Base-by-base conservation (phyloP, 2,888 invertebrate species). In the Bursaphelenchus okinawaensis region DNA sequence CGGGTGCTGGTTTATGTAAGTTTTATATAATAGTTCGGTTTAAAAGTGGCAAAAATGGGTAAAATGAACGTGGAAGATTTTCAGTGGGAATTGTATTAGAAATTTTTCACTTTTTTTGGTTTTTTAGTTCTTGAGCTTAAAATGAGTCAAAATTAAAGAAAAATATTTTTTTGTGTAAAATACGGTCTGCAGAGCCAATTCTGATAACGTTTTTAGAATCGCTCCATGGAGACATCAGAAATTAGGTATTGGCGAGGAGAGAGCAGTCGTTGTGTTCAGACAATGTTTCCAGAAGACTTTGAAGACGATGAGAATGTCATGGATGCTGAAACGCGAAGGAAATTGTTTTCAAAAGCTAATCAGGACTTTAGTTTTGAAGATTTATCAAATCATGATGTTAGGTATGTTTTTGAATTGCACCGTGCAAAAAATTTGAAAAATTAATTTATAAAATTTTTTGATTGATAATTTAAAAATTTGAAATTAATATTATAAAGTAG, bases 191-290 rank as follows among this genome's bases (percentile, higher is more conserved):
- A n/a, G n/a, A n/a, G n/a, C n/a, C n/a, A n/a, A n/a, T n/a, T n/a
- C n/a, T n/a, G n/a, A n/a, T n/a, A n/a, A n/a, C n/a, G 6, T 16
- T 1, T 40, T 40, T 40, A 67, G 65, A 20, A 69, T 71, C 50
- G 67, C 56, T 57, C 73, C 57, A 60, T 74, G 72, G 74, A 67
- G 31, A 67, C 67, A 16, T 29, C 65, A 50, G 52, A 66, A 28
- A 27, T 50, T 23, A 4, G 24, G 24, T 51, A 52, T 19, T 65
- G 65, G 64, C 55, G 65, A 20, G 64, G 64, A 9, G 64, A 67
- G 24, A 29, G 60, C 31, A 52, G 62, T 27, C 69, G 69, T 20
- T 59, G 65, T 16, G 64, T 66, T n/a, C 69, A 70, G 28, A 69
- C 69, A 20, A 52, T 60, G 27, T 68, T 67, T 26, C 27, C 54